These are phyloP conservation scores for Drosophila ananassae DNA, from an alignment of 1,140 invertebrate genomes.

Conservation along the genomic window DNA sequence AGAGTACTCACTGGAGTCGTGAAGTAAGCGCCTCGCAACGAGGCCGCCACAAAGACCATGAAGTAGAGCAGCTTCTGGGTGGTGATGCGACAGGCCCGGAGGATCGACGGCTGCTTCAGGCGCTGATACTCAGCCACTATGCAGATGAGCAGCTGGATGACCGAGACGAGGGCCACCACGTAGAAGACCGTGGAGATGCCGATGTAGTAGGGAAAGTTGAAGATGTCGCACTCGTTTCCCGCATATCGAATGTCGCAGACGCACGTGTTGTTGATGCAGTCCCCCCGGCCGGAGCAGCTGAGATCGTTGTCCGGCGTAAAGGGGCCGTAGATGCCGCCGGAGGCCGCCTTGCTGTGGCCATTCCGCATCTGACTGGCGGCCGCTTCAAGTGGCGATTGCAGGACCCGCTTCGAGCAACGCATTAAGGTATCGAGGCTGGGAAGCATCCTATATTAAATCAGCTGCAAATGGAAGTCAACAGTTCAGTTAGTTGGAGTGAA, in stretches of 20 bases:
- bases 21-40: constrained; percentile 94
- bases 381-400: constrained; percentile 66
- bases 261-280: constrained; percentile 95
- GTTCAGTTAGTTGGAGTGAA: neutral
- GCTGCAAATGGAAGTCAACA: constrained; percentile 53
- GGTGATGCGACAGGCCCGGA: constrained; percentile 93
- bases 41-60: constrained; percentile 93
- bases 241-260: constrained; percentile 92
- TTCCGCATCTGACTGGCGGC: constrained; percentile 59
- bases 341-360: constrained; percentile 62
- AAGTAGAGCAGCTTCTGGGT: constrained; percentile 96
- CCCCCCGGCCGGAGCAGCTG: constrained; percentile 89
- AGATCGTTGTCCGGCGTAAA: constrained; percentile 69
- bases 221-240: constrained; percentile 87
- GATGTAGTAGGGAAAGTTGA: constrained; percentile 87
- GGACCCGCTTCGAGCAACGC: constrained; percentile 83
- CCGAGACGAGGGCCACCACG: constrained; percentile 92
- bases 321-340: constrained; percentile 55
- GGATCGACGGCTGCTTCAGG: constrained; percentile 91
- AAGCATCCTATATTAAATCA: constrained; percentile 80
- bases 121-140: constrained; percentile 92
- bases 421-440: constrained; percentile 80
- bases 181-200: constrained; percentile 92
- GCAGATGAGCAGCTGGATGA: constrained; percentile 94
- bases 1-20: constrained; percentile 91